Conservation (phyloP, 2,797 vertebrate species). For the Onychomys leucogaster region DNA sequence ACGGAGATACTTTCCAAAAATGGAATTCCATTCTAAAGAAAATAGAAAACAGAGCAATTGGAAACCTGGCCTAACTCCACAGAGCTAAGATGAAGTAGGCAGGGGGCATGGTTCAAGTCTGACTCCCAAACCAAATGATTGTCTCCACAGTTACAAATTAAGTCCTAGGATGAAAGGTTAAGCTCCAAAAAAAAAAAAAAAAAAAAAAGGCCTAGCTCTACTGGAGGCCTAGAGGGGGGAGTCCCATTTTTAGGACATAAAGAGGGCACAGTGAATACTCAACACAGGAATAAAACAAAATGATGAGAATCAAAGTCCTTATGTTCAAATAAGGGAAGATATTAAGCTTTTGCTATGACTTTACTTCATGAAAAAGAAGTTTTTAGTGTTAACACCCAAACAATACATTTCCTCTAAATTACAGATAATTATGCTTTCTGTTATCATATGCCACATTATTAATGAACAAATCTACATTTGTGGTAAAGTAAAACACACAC, state of each 20-base stretch:
- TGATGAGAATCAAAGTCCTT: slow-evolving; percentile 13
- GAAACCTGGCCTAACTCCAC: slow-evolving; percentile 10
- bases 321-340: not conserved
- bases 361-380: slow-evolving; percentile 2
- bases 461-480: slow-evolving; percentile 59
- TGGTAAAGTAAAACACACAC: slow-evolving; percentile 17
- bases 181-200: slow-evolving; percentile 56
- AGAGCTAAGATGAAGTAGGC: not conserved
- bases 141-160: not conserved
- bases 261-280: not conserved
- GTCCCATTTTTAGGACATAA: slow-evolving; percentile 8
- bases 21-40: slow-evolving; percentile 23
- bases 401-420: slow-evolving; percentile 51
- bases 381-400: slow-evolving; percentile 12
- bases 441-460: slow-evolving; percentile 36
- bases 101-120: not conserved
- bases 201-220: slow-evolving; percentile 52
- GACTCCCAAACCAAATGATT: not conserved
- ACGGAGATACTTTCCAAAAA: not conserved
- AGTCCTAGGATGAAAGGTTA: not conserved
- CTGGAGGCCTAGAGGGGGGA: not conserved
- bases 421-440: slow-evolving; percentile 45
- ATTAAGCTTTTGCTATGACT: slow-evolving; percentile 12
- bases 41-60: not conserved
- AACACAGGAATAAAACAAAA: slow-evolving; percentile 34